Base-by-base conservation (phyloP, 2,888 invertebrate species). In the Acrocyrtus sp. region DNA sequence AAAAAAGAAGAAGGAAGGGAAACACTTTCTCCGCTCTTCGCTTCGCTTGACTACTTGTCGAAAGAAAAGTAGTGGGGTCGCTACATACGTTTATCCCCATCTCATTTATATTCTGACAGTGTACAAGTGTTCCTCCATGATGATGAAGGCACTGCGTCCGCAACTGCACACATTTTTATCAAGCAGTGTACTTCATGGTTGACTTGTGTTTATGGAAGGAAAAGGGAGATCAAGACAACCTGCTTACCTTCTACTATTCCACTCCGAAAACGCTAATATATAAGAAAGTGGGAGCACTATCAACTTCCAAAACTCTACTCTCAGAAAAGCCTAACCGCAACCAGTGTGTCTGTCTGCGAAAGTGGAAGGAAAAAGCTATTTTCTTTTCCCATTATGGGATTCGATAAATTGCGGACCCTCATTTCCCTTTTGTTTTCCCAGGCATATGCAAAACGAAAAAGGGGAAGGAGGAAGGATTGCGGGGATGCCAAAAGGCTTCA, bases 171-270 rank as follows among this genome's bases (percentile, higher is more conserved):
- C 47, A 68, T 43, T 50, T 73, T 73, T 62, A 75, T 77, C 69
- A 75, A 77, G 75, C 73, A 67, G 58, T 72, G 66, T 61, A 60
- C 67, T 65, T 62, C 57, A 75, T 53, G 60, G 68, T 54, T 74
- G 68, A 63, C 63, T 68, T 57, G 47, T 58, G 68, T 54, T 69
- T 63, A 29, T 43, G 43, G 43, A 53, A 57, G 34, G n/a, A n/a
- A 34, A 34, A 34, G 34, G 6, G 34, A 45, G 45, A 45, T 45
- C 17, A 45, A 45, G 12, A 45, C 17, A n/a, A n/a, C 34, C 34
- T 12, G 12, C 34, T 12, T 34, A 34, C 34, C n/a, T n/a, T n/a
- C n/a, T n/a, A n/a, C n/a, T n/a, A n/a, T n/a, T n/a, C n/a, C n/a
- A n/a, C n/a, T n/a, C n/a, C n/a, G n/a, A n/a, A n/a, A n/a, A n/a